These are phyloP conservation scores for Nasonia oneida DNA, from an alignment of 2,888 invertebrate genomes.

Conservation along the genomic window DNA sequence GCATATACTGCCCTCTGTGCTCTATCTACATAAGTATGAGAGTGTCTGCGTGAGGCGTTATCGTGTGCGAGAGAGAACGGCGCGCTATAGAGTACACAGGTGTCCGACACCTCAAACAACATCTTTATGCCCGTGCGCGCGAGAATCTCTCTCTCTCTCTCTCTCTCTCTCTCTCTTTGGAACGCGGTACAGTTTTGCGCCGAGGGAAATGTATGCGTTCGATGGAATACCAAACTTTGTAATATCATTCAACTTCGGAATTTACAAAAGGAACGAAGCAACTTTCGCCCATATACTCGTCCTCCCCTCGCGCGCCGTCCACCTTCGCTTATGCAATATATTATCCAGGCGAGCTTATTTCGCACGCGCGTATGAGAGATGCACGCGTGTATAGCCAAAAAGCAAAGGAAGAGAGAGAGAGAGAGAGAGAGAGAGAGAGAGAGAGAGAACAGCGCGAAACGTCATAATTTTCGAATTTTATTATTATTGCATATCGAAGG, in stretches of 20 bases:
- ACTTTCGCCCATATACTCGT: conserved; percentile 15
- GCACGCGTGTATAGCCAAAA: background rate
- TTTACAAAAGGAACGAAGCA: background rate
- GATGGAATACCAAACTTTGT: background rate
- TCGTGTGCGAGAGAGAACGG: background rate
- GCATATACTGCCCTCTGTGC: conserved; percentile 66
- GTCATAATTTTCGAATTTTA: conserved; percentile 61
- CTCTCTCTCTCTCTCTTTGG: conserved; percentile 5
- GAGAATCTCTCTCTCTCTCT: background rate
- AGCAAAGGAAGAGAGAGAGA: background rate
- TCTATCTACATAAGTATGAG: conserved; percentile 70
- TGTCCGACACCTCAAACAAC: conserved; percentile 77
- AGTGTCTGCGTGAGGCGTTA: conserved; percentile 54
- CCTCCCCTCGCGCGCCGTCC: background rate
- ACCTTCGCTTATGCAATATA: conserved; percentile 54
- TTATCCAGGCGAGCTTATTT: conserved; percentile 57
- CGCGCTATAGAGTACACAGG: conserved; percentile 69
- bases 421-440: background rate
- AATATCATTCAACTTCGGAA: background rate
- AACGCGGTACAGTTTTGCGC: background rate
- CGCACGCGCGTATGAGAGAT: conserved; percentile 33
- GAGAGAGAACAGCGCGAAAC: conserved; percentile 39
- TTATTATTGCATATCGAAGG: conserved; percentile 62
- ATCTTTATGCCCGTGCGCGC: conserved; percentile 69
- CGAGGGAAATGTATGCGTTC: background rate